Percentiles rank a stretch among this genome's conserved stretches.
These are phyloP conservation scores for Clarias fuscus DNA, from an alignment of 2,797 vertebrate species.

Conservation along the genomic window DNA sequence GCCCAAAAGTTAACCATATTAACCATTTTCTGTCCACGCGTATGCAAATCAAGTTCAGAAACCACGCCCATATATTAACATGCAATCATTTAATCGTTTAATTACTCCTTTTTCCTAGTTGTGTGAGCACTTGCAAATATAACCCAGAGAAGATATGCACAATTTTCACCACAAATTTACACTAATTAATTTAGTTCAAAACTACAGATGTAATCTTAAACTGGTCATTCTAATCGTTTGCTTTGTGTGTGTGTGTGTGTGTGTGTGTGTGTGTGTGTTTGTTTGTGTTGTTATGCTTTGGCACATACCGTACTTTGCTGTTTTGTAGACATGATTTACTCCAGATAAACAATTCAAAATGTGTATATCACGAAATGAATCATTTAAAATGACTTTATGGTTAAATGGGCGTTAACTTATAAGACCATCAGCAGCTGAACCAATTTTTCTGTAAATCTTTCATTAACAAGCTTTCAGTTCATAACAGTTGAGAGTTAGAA, in stretches of 20 bases:
- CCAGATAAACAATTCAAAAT: background rate
- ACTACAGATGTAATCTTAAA: background rate
- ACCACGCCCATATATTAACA: too few relatives aligned
- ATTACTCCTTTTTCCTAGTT: background rate
- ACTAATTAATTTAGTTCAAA: background rate
- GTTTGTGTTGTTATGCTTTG: too few relatives aligned
- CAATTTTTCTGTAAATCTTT: background rate
- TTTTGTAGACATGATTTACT: too few relatives aligned
- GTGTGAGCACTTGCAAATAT: background rate
- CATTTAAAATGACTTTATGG: background rate
- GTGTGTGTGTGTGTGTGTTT: too few relatives aligned
- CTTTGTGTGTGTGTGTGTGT: too few relatives aligned
- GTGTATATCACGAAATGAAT: background rate
- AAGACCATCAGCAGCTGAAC: background rate
- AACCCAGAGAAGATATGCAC: background rate
- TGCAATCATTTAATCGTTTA: too few relatives aligned
- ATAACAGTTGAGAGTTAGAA: background rate
- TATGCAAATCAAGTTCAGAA: background rate
- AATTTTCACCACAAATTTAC: background rate
- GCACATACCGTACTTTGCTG: background rate
- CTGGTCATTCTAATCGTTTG: background rate
- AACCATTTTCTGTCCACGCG: background rate
- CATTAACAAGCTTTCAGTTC: background rate
- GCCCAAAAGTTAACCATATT: background rate
- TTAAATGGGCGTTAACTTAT: background rate